Conservation (phyloP, 2,113 vertebrate species). For the Odocoileus virginianus region DNA sequence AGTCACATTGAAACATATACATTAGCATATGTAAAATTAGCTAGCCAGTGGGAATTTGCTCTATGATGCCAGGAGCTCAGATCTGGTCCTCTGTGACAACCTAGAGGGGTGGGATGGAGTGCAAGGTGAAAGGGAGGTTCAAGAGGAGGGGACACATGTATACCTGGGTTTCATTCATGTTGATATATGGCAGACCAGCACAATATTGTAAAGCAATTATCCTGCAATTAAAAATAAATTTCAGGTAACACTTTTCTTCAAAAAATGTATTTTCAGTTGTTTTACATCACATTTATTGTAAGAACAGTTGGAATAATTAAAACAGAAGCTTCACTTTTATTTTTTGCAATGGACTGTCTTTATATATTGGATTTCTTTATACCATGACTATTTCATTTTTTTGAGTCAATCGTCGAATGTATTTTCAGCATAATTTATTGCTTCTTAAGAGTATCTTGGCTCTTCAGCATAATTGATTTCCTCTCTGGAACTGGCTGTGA, state of each 20-base stretch:
- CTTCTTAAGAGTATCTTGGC: neutral
- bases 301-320: slow-evolving; percentile 2
- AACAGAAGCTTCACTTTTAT: neutral
- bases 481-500: neutral
- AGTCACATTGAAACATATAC: neutral
- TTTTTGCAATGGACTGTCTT: neutral
- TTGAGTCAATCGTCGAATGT: neutral
- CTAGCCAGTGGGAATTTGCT: neutral
- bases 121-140: neutral
- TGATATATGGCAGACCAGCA: neutral
- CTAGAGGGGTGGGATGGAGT: neutral
- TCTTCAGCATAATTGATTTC: neutral
- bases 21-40: neutral
- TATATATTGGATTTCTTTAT: neutral
- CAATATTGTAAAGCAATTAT: neutral
- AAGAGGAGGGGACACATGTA: neutral
- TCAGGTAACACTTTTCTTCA: neutral
- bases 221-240: neutral
- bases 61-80: neutral
- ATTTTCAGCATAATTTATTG: slow-evolving; percentile 36
- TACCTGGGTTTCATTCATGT: neutral
- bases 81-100: neutral
- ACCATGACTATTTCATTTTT: neutral
- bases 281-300: neutral
- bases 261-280: neutral